These are phyloP conservation scores for Chondrosia reniformis DNA, from an alignment of 37 sponge, comb jelly and placozoan genomes.

Conservation along the genomic window DNA sequence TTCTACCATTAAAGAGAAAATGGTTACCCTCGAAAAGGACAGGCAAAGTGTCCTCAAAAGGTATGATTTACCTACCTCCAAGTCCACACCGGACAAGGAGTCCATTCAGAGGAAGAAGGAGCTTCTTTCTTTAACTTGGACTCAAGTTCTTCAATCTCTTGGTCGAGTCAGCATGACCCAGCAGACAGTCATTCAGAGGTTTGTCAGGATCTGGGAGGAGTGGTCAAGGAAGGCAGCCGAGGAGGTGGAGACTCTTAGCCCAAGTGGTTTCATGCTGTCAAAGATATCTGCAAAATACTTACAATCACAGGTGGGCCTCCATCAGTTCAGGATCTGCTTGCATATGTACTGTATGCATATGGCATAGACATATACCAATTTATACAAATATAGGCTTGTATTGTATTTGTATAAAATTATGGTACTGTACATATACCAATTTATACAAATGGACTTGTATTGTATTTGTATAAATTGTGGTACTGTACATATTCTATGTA, in stretches of 20 bases:
- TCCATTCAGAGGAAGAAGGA: background rate
- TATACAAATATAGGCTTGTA: slow-evolving; percentile 2
- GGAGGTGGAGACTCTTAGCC: background rate
- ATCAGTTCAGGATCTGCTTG: background rate
- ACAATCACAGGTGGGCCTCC: slow-evolving; percentile 1
- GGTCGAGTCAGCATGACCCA: background rate
- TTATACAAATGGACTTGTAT: background rate
- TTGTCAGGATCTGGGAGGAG: slow-evolving; percentile 8
- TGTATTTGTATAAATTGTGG: background rate
- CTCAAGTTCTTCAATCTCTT: background rate
- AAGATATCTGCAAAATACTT: background rate
- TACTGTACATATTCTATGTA: background rate
- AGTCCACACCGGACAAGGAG: background rate
- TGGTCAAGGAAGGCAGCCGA: background rate
- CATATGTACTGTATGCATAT: slow-evolving; percentile 1
- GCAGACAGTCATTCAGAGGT: background rate
- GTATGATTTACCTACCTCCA: too few species aligned
- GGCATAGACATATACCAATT: background rate
- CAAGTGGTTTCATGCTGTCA: background rate
- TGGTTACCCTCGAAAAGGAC: background rate
- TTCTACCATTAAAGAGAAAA: background rate
- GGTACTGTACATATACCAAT: background rate
- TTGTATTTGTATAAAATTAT: slow-evolving; percentile 7
- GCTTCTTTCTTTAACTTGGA: background rate
- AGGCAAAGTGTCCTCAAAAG: background rate